A percentile compares a stretch with the other conserved stretches of the same genome.
phyloP scores from a whole-genome alignment of 2,888 invertebrate species.

The Amblyteles armatorius region DNA sequence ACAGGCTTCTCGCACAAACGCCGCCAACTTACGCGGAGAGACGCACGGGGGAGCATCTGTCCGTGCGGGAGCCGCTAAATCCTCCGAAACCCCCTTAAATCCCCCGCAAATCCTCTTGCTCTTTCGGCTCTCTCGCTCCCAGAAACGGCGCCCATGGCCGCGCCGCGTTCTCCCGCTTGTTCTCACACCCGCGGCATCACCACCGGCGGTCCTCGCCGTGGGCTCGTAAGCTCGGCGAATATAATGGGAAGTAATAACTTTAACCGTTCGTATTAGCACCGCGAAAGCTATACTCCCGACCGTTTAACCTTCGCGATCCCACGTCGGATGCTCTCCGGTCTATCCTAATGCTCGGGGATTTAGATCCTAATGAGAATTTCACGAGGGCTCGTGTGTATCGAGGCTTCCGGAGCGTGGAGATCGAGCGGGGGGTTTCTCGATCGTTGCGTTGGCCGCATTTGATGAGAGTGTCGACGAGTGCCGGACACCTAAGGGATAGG shows the following conservation, averaged over 20 bases:
- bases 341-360: constrained; percentile 23
- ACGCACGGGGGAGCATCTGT: constrained; percentile 79
- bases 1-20: constrained; percentile 55
- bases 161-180: constrained; percentile 19
- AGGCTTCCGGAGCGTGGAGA: not conserved
- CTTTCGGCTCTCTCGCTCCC: constrained; percentile 46
- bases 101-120: constrained; percentile 75
- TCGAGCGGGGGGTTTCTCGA: not conserved
- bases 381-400: constrained; percentile 14
- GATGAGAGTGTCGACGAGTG: not conserved
- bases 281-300: constrained; percentile 61
- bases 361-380: constrained; percentile 35
- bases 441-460: not conserved
- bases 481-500: not conserved
- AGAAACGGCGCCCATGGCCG: constrained; percentile 7
- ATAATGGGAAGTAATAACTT: constrained; percentile 77
- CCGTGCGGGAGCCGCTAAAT: constrained; percentile 78
- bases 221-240: constrained; percentile 61
- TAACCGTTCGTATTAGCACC: constrained; percentile 74
- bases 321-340: constrained; percentile 13
- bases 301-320: constrained; percentile 66
- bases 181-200: constrained; percentile 45
- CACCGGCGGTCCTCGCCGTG: constrained; percentile 24
- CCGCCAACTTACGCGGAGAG: constrained; percentile 72
- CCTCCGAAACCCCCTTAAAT: constrained; percentile 78